These are phyloP conservation scores for Spea bombifrons DNA, from an alignment of 2,113 vertebrate species.

Conservation along the genomic window DNA sequence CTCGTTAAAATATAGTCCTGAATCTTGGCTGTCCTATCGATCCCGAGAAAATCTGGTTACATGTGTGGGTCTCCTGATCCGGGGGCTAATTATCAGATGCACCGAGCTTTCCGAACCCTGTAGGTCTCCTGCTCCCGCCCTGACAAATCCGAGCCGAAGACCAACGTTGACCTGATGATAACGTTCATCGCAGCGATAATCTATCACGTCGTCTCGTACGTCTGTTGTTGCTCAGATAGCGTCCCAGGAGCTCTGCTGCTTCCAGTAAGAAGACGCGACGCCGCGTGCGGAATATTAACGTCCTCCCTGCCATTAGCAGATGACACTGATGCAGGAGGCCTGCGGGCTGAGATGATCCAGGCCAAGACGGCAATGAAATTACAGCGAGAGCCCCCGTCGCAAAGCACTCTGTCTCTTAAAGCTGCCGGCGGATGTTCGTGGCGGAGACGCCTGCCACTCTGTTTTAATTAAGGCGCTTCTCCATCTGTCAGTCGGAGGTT, in stretches of 20 bases:
- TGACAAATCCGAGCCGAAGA: neutral
- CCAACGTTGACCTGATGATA: neutral
- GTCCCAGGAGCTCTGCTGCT: neutral
- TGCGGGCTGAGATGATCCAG: neutral
- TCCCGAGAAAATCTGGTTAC: neutral
- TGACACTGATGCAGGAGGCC: constrained; percentile 6
- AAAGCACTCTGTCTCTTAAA: constrained; percentile 9
- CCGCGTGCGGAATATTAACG: neutral
- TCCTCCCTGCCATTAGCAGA: neutral
- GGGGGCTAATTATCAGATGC: neutral
- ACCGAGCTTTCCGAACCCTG: neutral
- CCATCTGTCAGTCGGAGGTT: constrained; percentile 39
- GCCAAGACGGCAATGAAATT: neutral
- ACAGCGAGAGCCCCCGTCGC: neutral
- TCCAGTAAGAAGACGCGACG: neutral
- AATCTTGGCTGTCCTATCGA: neutral
- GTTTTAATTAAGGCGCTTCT: constrained; percentile 42
- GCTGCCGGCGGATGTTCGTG: constrained; percentile 1
- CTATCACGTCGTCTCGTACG: neutral
- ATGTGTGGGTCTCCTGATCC: neutral
- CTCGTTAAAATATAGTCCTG: too few relatives aligned
- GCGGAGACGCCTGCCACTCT: constrained; percentile 20
- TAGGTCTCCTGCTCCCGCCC: neutral
- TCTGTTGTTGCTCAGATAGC: neutral
- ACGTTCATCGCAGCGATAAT: neutral